Evolutionary conservation across 2,113 vertebrate species (phyloP), one percentile per base, ranked within the genome.

Genomic region (Illadopsis cleaveri): DNA sequence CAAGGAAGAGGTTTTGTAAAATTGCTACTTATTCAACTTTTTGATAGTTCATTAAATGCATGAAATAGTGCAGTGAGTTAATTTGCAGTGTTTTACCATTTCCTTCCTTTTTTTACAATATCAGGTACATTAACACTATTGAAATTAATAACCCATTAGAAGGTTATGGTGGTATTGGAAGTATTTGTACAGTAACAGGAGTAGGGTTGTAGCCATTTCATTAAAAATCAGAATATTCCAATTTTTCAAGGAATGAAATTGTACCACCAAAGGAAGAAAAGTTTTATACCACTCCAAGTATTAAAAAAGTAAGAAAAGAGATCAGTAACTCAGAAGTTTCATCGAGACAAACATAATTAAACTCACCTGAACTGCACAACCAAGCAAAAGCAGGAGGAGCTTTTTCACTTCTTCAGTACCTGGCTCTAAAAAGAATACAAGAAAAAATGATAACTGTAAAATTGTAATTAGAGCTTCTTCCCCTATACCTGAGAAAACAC

Each of bases 321-420:
- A 40, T 8, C 1, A 6, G 5, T 23, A 58, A 48, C 76, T 48
- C 37, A 54, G 94, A 92, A n/a, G 62, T 23, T 62, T n/a, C 45
- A 72, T 5, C 28, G 24, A 53, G 7, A 57, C 11, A 84, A 96
- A 78, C 2, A 21, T 19, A 78, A 64, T 76, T 42, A 90, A 85
- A 92, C 97, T 97, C 95, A 99, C 99, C 99, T 99, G 99, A 96
- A 99, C 99, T 28, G 99, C 99, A 98, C 99, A 99, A 73, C 99
- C 99, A 50, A 99, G 97, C 54, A 99, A 96, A 72, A 99, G 98
- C 93, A 99, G 96, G 70, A 99, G 97, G 12, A 99, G 97, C 81
- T 99, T 99, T 97, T 99, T 99, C 97, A 99, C 97, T 98, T 99
- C 99, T 86, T 99, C 99, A 86, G 99, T 98, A 81, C 99, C 99